Evolutionary conservation across 2,797 vertebrate species (phyloP).

Genomic region (Chaetodon trifasciatus): DNA sequence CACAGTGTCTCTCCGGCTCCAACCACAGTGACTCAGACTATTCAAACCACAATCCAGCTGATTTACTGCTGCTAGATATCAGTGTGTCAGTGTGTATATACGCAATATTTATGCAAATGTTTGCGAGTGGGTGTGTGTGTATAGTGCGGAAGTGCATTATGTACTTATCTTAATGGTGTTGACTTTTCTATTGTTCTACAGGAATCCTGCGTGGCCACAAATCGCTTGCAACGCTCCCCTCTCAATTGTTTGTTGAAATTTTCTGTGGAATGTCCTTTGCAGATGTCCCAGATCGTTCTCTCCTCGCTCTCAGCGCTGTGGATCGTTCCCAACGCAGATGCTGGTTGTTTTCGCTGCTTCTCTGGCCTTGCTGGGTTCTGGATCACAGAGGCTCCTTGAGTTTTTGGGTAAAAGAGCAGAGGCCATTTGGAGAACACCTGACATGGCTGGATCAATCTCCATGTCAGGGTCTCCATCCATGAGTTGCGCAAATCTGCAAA

Average conservation of each 20-base stretch:
- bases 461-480: neutral
- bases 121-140: slow-evolving; percentile 26
- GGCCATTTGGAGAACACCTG: slow-evolving; percentile 40
- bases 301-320: slow-evolving; percentile 19
- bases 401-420: slow-evolving; percentile 53
- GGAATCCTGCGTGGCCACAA: slow-evolving; percentile 41
- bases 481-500: slow-evolving; percentile 35
- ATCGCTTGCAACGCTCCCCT: slow-evolving; percentile 36
- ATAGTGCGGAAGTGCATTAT: slow-evolving; percentile 42
- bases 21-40: slow-evolving; percentile 49
- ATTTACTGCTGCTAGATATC: slow-evolving; percentile 51
- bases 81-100: slow-evolving; percentile 16
- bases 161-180: slow-evolving; percentile 43
- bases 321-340: slow-evolving; percentile 48
- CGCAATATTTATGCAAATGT: slow-evolving; percentile 53
- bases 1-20: slow-evolving; percentile 47
- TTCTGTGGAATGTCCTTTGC: slow-evolving; percentile 31
- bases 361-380: slow-evolving; percentile 27
- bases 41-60: slow-evolving; percentile 55
- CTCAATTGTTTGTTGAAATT: slow-evolving; percentile 40
- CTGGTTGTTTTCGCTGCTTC: slow-evolving; percentile 51
- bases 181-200: slow-evolving; percentile 62
- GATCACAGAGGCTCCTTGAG: slow-evolving; percentile 13
- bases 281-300: slow-evolving; percentile 51
- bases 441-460: slow-evolving; percentile 32